Evolutionary conservation across 1,140 invertebrate genomes (phyloP).

Genomic region (Drosophila teissieri): DNA sequence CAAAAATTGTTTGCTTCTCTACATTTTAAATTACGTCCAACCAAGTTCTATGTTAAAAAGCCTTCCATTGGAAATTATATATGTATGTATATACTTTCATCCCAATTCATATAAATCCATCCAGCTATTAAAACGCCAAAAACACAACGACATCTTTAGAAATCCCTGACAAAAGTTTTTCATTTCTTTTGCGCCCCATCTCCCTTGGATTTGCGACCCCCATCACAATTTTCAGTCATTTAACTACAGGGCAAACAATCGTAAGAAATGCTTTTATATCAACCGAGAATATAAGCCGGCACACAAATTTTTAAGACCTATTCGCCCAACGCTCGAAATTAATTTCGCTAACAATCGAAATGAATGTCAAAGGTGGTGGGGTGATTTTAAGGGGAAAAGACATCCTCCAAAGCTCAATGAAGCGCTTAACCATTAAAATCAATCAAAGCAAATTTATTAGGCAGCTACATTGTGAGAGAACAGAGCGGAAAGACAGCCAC

Average conservation of each 20-base stretch:
- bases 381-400: slow-evolving; percentile 8
- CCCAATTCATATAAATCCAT: slow-evolving; percentile 45
- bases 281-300: slow-evolving; percentile 67
- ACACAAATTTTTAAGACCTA: slow-evolving; percentile 74
- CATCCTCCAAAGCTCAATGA: slow-evolving; percentile 75
- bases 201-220: slow-evolving; percentile 2
- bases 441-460: slow-evolving; percentile 83
- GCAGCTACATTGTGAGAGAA: slow-evolving; percentile 67
- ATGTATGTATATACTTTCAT: not conserved
- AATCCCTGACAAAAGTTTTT: slow-evolving; percentile 61
- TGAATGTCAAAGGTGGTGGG: slow-evolving; percentile 30
- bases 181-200: slow-evolving; percentile 3
- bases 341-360: slow-evolving; percentile 77
- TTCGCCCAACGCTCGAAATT: slow-evolving; percentile 71
- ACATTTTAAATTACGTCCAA: too few relatives aligned
- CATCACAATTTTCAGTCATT: slow-evolving; percentile 46
- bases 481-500: slow-evolving; percentile 13
- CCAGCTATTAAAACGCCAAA: slow-evolving; percentile 64
- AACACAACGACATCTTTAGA: slow-evolving; percentile 63
- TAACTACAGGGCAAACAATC: slow-evolving; percentile 77
- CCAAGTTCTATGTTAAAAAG: too few relatives aligned
- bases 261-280: slow-evolving; percentile 77
- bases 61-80: too few relatives aligned
- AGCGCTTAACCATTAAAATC: slow-evolving; percentile 84
- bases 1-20: too few relatives aligned